These are phyloP conservation scores for Holotrichia oblita DNA, from an alignment of 1,140 invertebrate genomes.

Conservation along the genomic window DNA sequence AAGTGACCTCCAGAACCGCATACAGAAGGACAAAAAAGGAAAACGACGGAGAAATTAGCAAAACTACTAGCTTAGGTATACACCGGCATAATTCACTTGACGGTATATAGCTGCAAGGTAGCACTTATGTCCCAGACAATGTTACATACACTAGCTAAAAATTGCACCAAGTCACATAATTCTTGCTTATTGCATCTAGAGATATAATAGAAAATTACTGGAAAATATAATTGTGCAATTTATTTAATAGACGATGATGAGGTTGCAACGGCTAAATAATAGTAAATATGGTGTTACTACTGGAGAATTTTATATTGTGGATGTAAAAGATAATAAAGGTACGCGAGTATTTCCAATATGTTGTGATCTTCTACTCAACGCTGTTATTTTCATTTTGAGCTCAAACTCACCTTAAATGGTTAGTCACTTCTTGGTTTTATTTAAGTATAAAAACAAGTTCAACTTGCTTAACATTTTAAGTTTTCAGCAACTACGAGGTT, in stretches of 20 bases:
- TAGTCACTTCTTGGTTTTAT: no score
- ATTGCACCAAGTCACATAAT: not conserved
- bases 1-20: not conserved
- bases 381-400: no score
- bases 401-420: no score
- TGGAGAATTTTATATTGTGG: no score
- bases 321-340: no score
- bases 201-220: not conserved
- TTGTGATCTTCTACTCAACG: no score
- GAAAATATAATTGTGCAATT: not conserved
- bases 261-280: not conserved
- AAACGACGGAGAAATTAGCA: not conserved
- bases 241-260: constrained; percentile 13
- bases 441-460: no score
- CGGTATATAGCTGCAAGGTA: not conserved
- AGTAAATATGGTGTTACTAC: no score
- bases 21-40: not conserved
- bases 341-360: no score
- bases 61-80: not conserved
- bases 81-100: not conserved
- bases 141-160: not conserved
- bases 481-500: no score
- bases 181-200: not conserved
- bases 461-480: no score
- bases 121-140: not conserved